A percentile compares a stretch with the other conserved stretches of the same genome.
phyloP scores from a whole-genome alignment of 2,888 invertebrate genomes.

The Gortyna flavago region DNA sequence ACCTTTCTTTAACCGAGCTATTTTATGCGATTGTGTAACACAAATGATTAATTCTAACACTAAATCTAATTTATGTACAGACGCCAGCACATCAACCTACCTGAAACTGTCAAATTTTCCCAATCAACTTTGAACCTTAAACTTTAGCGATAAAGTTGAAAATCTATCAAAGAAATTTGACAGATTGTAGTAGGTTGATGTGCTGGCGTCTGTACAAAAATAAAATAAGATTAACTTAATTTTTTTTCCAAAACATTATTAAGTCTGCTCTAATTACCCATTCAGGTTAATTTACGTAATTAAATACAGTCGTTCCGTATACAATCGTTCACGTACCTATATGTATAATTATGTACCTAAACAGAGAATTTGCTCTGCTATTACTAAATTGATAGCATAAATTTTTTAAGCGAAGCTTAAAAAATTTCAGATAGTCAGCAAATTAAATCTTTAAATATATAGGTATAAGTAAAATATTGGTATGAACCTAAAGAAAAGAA shows the following conservation, averaged over 20 bases:
- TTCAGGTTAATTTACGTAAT: constrained; percentile 47
- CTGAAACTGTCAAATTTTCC: too few relatives aligned
- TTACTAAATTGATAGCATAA: constrained; percentile 6
- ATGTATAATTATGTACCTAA: constrained; percentile 23
- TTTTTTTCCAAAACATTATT: constrained; percentile 45
- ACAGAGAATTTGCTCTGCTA: constrained; percentile 21
- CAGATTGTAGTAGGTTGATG: too few relatives aligned
- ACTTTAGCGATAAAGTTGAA: too few relatives aligned
- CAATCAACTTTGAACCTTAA: too few relatives aligned
- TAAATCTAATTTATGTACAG: constrained; percentile 23
- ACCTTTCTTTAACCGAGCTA: constrained; percentile 1
- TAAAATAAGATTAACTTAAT: constrained; percentile 22
- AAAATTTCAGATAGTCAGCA: background rate
- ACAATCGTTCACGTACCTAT: background rate
- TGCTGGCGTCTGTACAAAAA: too few relatives aligned
- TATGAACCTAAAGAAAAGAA: background rate
- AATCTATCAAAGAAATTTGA: too few relatives aligned
- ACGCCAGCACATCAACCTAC: too few relatives aligned
- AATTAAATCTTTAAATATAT: background rate
- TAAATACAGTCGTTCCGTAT: constrained; percentile 45
- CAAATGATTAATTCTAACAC: constrained; percentile 3
- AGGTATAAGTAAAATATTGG: background rate
- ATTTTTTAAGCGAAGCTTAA: too few relatives aligned
- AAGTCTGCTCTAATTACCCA: constrained; percentile 50
- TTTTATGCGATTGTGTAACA: constrained; percentile 18